phyloP scores from a whole-genome alignment of 2,797 vertebrate genomes.

The Pempheris klunzingeri region DNA sequence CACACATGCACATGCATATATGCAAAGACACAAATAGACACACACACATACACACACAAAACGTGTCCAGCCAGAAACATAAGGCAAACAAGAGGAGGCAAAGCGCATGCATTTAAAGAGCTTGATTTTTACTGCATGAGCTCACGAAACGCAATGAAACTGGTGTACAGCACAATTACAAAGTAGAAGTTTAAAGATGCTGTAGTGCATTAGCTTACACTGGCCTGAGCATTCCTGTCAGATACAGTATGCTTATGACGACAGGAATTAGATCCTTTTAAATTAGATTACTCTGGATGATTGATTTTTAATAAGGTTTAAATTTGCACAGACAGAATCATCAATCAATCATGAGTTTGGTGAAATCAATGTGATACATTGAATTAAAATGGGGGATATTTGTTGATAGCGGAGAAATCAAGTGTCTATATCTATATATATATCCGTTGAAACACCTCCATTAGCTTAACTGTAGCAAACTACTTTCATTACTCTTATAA shows the following conservation, averaged over 20 bases:
- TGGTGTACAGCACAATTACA: neutral
- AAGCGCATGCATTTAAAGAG: constrained; percentile 87
- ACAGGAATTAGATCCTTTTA: neutral
- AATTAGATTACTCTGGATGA: neutral
- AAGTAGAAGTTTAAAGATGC: neutral
- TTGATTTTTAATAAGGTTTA: neutral
- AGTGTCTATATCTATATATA: neutral
- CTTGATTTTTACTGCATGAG: constrained; percentile 20
- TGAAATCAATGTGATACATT: too few species aligned
- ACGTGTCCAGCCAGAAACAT: constrained; percentile 75
- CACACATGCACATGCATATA: constrained; percentile 72
- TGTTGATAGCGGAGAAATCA: constrained; percentile 3
- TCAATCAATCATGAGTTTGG: too few species aligned
- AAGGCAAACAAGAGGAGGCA: constrained; percentile 77
- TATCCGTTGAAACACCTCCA: neutral
- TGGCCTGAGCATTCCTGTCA: neutral
- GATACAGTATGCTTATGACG: neutral
- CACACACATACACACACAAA: constrained; percentile 36
- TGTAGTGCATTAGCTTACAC: neutral
- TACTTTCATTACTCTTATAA: neutral
- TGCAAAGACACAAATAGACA: constrained; percentile 17
- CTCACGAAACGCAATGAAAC: neutral
- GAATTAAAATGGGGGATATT: neutral
- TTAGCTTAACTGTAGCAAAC: neutral
- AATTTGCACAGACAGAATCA: neutral